Conservation (phyloP, 2,888 invertebrate species). For the Caenorhabditis sp. region DNA sequence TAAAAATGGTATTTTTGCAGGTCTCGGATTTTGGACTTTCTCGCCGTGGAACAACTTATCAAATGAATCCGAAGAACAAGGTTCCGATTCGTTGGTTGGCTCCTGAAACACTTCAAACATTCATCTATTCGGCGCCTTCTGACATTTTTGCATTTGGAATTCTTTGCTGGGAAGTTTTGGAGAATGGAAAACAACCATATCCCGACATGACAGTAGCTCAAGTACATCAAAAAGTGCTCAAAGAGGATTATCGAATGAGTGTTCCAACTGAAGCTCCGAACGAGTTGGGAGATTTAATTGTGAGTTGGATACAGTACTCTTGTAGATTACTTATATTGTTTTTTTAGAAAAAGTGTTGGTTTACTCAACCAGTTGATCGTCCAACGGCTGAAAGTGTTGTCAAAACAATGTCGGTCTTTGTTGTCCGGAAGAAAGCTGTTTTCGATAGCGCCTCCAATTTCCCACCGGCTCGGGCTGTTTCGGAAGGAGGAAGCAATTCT, state of each 20-base stretch:
- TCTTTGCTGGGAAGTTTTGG: constrained; percentile 49
- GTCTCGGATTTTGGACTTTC: constrained; percentile 55
- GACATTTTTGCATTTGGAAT: constrained; percentile 48
- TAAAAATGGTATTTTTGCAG: constrained; percentile 25
- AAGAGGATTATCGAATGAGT: constrained; percentile 1
- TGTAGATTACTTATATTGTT: background rate
- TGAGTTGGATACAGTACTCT: too few relatives aligned
- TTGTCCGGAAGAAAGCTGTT: too few relatives aligned
- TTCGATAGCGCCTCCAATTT: too few relatives aligned
- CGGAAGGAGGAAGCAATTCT: too few relatives aligned
- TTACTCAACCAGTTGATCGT: background rate
- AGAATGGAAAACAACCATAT: constrained; percentile 53
- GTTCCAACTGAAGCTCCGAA: background rate
- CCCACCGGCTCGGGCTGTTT: too few relatives aligned
- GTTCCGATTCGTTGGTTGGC: constrained; percentile 63
- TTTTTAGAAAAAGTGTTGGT: background rate
- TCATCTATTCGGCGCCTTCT: constrained; percentile 45
- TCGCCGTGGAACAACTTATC: constrained; percentile 41
- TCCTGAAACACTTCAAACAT: constrained; percentile 52
- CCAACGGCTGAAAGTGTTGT: background rate
- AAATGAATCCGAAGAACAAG: constrained; percentile 43
- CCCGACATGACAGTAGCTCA: constrained; percentile 51
- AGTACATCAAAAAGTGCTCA: constrained; percentile 13
- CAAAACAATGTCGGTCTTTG: too few relatives aligned
- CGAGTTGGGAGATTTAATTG: background rate